These are phyloP conservation scores for Escarpia spicata DNA, from an alignment of 2,888 invertebrate genomes.

Conservation along the genomic window DNA sequence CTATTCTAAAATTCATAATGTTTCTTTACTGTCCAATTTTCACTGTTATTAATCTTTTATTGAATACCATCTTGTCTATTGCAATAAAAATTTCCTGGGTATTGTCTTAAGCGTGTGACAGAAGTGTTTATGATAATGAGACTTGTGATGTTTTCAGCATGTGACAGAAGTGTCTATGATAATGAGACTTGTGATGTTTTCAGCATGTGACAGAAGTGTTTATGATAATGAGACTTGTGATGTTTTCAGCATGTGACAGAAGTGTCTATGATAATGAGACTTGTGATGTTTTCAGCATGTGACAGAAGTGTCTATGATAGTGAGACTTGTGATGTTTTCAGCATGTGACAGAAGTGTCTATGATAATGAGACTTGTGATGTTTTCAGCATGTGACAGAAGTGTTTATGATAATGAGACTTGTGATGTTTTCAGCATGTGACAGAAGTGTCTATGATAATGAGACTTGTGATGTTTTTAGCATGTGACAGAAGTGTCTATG, in stretches of 20 bases:
- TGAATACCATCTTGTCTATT: too few relatives aligned
- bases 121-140: background rate
- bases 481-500: background rate
- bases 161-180: background rate
- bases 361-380: background rate
- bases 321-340: background rate
- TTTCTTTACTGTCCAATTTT: too few relatives aligned
- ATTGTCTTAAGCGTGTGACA: background rate
- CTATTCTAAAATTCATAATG: too few relatives aligned
- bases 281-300: background rate
- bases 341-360: background rate
- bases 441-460: background rate
- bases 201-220: background rate
- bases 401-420: background rate
- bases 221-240: background rate
- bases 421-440: background rate
- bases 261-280: background rate
- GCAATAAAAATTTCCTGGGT: background rate
- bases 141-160: background rate
- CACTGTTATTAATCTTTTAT: too few relatives aligned
- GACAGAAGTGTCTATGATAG: background rate
- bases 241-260: background rate
- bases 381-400: background rate
- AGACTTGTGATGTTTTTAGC: too few relatives aligned
- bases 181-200: background rate